These are phyloP conservation scores for Macrosoma leucophasiata DNA, from an alignment of 2,888 invertebrate species.

Conservation along the genomic window DNA sequence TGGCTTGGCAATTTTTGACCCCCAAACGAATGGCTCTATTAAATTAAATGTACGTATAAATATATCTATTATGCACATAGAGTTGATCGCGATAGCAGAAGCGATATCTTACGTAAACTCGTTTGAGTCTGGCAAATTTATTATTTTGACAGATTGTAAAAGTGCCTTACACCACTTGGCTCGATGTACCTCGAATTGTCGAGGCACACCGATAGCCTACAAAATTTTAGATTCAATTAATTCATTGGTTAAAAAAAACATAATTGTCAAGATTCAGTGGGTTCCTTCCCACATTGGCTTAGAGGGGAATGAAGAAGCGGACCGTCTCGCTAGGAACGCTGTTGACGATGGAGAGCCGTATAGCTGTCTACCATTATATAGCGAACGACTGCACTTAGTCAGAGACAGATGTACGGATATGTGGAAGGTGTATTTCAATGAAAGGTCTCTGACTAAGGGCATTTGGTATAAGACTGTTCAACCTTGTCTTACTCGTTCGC, in stretches of 20 bases:
- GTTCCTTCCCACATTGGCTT: conserved; percentile 2
- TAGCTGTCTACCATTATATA: too few relatives aligned
- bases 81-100: conserved; percentile 8
- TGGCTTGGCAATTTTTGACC: too few relatives aligned
- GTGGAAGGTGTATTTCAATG: conserved; percentile 5
- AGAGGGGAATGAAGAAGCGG: background rate
- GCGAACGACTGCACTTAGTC: too few relatives aligned
- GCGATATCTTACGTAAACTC: conserved; percentile 4
- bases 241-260: background rate
- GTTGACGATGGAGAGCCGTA: too few relatives aligned
- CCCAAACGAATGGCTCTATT: background rate
- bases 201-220: conserved; percentile 8
- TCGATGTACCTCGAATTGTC: conserved; percentile 5
- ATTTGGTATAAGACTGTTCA: conserved; percentile 9
- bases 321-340: too few relatives aligned
- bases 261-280: conserved; percentile 1
- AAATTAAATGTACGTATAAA: background rate
- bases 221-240: conserved; percentile 2
- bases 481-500: background rate
- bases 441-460: conserved; percentile 5
- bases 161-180: conserved; percentile 9
- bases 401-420: too few relatives aligned
- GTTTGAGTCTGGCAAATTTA: background rate
- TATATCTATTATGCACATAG: conserved; percentile 6
- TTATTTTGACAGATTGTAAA: conserved; percentile 8